A percentile compares a stretch with the other conserved stretches of the same genome.
Evolutionary conservation across 2,797 vertebrate genomes (phyloP).

Genomic region (Pseudotriccus pelzelni): DNA sequence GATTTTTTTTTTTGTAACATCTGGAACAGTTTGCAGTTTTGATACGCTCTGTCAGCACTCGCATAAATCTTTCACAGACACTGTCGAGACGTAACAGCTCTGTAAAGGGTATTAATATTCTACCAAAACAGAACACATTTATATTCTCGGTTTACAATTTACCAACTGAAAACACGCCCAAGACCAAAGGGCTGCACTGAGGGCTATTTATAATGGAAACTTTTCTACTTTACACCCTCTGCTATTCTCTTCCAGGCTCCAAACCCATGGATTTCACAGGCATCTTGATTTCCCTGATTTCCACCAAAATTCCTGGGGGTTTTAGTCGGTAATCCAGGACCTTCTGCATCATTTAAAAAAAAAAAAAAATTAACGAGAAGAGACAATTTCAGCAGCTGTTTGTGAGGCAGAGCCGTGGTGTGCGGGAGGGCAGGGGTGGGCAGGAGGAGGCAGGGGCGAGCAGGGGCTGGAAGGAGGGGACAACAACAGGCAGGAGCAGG

Average conservation of each 20-base stretch:
- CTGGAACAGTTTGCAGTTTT: slow-evolving; percentile 68
- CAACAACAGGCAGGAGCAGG: not conserved
- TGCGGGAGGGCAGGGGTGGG: not conserved
- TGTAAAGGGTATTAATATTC: slow-evolving; percentile 59
- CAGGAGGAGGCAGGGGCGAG: not conserved
- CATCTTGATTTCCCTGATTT: not conserved
- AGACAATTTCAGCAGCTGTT: not conserved
- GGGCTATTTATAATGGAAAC: slow-evolving; percentile 61
- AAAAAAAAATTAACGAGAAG: not conserved
- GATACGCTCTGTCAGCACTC: slow-evolving; percentile 22
- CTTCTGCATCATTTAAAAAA: not conserved
- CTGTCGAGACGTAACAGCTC: slow-evolving; percentile 38
- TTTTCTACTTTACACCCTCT: slow-evolving; percentile 65
- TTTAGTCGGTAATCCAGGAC: not conserved
- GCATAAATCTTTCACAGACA: slow-evolving; percentile 24
- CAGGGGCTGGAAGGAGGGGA: not conserved
- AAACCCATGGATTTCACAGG: not conserved
- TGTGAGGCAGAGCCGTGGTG: not conserved
- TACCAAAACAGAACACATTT: slow-evolving; percentile 60
- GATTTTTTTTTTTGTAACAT: slow-evolving; percentile 34
- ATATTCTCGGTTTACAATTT: slow-evolving; percentile 47
- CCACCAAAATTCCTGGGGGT: not conserved
- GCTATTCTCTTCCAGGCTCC: slow-evolving; percentile 27
- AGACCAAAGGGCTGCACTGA: slow-evolving; percentile 50
- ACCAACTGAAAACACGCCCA: slow-evolving; percentile 8